These are phyloP conservation scores for Fragum whitleyi DNA, from an alignment of 2,888 invertebrate species.

Conservation along the genomic window DNA sequence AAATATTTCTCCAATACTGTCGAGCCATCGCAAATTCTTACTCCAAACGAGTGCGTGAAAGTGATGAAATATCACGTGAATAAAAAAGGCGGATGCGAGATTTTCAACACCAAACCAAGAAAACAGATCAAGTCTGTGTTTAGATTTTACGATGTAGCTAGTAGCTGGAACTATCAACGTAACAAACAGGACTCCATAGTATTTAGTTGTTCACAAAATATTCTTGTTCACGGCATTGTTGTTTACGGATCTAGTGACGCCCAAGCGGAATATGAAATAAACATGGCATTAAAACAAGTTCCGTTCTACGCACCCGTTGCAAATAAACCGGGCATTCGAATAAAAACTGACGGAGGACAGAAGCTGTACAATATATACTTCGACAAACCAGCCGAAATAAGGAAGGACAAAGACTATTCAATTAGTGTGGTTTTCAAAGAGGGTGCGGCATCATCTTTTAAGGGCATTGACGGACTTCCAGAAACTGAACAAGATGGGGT, in stretches of 20 bases:
- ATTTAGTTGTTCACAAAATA: conserved; percentile 40
- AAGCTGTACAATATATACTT: conserved; percentile 52
- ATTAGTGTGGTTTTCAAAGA: conserved; percentile 40
- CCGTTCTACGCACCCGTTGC: conserved; percentile 26
- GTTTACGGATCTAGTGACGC: conserved; percentile 49
- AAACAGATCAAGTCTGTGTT: conserved; percentile 27
- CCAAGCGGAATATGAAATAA: conserved; percentile 32
- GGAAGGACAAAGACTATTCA: conserved; percentile 40
- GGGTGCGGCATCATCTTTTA: conserved; percentile 30
- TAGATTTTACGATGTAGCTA: conserved; percentile 37
- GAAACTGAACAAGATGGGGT: conserved; percentile 27
- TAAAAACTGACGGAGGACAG: conserved; percentile 50
- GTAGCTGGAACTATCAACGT: conserved; percentile 57
- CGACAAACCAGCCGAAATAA: conserved; percentile 29
- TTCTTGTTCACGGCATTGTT: conserved; percentile 44
- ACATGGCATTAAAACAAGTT: conserved; percentile 31
- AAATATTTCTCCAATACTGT: conserved; percentile 59
- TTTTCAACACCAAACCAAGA: conserved; percentile 44
- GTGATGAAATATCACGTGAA: conserved; percentile 52
- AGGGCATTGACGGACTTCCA: conserved; percentile 36
- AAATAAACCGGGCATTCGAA: conserved; percentile 6
- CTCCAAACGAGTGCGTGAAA: conserved; percentile 80
- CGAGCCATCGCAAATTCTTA: conserved; percentile 54
- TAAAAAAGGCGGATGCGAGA: conserved; percentile 5
- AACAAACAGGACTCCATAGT: conserved; percentile 51